These are phyloP conservation scores for Circaetus cinerascens DNA, from an alignment of 2,113 vertebrate genomes.

Conservation along the genomic window DNA sequence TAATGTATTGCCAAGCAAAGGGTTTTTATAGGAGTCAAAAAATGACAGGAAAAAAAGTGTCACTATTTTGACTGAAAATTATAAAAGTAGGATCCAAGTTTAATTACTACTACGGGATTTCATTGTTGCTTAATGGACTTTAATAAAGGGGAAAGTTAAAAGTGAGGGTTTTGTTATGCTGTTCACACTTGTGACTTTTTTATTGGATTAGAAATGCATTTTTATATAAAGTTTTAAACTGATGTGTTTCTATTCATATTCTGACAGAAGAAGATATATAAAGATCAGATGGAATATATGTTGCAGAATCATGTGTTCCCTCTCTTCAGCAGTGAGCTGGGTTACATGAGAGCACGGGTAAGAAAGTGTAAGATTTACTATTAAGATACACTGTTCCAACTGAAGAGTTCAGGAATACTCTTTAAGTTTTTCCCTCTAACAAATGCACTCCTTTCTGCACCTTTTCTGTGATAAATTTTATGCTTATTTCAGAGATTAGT, in stretches of 20 bases:
- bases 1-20: background rate
- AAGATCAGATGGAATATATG: conserved; percentile 99
- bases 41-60: background rate
- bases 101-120: background rate
- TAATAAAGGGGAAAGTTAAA: background rate
- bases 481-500: background rate
- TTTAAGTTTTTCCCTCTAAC: background rate
- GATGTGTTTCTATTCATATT: conserved; percentile 10
- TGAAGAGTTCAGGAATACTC: background rate
- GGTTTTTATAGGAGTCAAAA: background rate
- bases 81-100: background rate
- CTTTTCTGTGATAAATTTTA: background rate
- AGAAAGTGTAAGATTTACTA: conserved; percentile 17
- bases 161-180: background rate
- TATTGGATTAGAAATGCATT: background rate
- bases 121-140: background rate
- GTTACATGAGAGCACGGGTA: conserved; percentile 98
- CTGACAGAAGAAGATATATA: conserved; percentile 96
- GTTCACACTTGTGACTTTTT: background rate
- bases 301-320: conserved; percentile 97
- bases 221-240: background rate
- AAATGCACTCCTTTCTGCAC: background rate
- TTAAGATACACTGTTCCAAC: background rate
- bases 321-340: conserved; percentile 93
- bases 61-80: background rate